A percentile compares a stretch with the other conserved stretches of the same genome.
Conservation (phyloP, 1,140 invertebrate genomes). For the Potamilus streckersoni region DNA sequence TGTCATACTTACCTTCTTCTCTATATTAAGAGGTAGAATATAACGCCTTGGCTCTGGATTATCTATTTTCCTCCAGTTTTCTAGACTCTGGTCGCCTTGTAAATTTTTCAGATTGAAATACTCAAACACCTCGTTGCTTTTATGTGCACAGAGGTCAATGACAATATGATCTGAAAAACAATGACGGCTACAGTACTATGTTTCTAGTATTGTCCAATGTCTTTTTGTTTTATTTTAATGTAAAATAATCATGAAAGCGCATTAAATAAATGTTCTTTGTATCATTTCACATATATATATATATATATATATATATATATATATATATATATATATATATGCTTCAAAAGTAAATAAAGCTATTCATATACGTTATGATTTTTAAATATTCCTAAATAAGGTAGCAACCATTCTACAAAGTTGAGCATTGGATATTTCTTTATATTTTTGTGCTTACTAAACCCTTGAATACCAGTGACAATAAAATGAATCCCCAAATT, state of each 20-base stretch:
- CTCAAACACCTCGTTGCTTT: conserved; percentile 75
- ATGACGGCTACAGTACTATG: not conserved
- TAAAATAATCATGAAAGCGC: not conserved
- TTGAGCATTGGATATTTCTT: no score
- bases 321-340: no score
- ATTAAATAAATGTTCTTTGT: not conserved
- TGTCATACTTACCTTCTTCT: conserved; percentile 2
- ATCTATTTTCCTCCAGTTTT: not conserved
- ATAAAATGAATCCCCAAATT: no score
- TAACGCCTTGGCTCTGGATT: conserved; percentile 1
- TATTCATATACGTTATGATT: no score
- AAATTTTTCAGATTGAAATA: conserved; percentile 50
- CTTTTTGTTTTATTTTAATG: conserved; percentile 1
- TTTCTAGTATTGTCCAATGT: not conserved
- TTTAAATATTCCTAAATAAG: no score
- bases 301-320: no score
- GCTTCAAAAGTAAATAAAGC: no score
- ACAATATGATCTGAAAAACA: conserved; percentile 71
- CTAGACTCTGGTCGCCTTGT: not conserved
- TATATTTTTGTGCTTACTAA: no score
- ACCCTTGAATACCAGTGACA: no score
- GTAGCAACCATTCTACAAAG: no score
- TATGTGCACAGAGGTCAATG: conserved; percentile 86
- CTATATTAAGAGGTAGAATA: conserved; percentile 16
- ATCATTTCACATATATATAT: no score